Evolutionary conservation across 2,797 vertebrate species (phyloP).

Genomic region (Anabas testudineus): DNA sequence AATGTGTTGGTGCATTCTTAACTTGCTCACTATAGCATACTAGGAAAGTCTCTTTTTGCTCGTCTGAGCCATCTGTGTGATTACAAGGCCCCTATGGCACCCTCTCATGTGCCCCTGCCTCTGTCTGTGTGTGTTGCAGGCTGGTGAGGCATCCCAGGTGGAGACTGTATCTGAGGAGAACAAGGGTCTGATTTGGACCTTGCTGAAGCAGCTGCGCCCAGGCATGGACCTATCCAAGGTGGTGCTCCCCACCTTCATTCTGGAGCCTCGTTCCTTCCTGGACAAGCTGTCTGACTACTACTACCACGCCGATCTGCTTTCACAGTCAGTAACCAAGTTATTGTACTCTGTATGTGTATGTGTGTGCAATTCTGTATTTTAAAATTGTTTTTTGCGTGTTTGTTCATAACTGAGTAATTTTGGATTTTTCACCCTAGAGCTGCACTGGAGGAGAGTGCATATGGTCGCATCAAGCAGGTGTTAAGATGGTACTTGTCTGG

Average conservation of each 20-base stretch:
- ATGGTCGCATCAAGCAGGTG: constrained; percentile 93
- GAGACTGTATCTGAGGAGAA: constrained; percentile 96
- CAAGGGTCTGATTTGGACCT: constrained; percentile 92
- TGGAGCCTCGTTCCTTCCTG: constrained; percentile 97
- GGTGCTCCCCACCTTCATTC: constrained; percentile 94
- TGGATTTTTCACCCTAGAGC: constrained; percentile 71
- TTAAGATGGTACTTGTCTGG: constrained; percentile 97
- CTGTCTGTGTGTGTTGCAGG: constrained; percentile 74
- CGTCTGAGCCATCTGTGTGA: neutral
- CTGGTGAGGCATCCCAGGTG: constrained; percentile 90
- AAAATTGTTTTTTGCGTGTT: neutral
- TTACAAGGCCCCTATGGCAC: neutral
- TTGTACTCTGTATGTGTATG: neutral
- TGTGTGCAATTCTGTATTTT: too few relatives aligned
- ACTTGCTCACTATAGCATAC: neutral
- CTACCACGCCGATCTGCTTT: constrained; percentile 95
- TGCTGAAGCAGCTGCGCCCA: constrained; percentile 93
- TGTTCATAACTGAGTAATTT: neutral
- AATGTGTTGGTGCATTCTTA: neutral
- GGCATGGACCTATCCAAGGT: constrained; percentile 98
- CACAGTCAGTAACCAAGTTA: constrained; percentile 85
- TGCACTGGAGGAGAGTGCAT: constrained; percentile 88
- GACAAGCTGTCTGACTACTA: constrained; percentile 97
- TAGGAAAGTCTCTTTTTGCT: neutral
- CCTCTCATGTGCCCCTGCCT: neutral